Evolutionary conservation across 2,797 vertebrate genomes (phyloP), one percentile per base, ranked within the genome.

Genomic region (Florisuga fusca): DNA sequence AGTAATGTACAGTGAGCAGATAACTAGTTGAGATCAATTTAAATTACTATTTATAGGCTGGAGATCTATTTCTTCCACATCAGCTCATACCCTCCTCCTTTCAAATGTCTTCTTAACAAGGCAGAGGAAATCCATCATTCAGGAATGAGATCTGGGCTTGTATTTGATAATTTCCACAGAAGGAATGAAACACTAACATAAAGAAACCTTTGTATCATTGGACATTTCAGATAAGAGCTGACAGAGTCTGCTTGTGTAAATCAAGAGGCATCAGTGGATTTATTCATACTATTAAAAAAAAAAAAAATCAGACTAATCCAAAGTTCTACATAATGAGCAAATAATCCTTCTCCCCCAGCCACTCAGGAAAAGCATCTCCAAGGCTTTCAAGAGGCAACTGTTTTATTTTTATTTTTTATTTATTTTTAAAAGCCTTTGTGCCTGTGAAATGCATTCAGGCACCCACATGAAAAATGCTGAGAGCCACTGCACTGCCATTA

Each of bases 21-120:
- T 36, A 91, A 64, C 23, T 33, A 57, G 29, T 20, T 48, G 5
- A 82, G 67, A 78, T 63, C 75, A 89, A 61, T 2, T 79, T 50
- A 87, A 94, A 78, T 82, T 75, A 75, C 36, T 96, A 57, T 84
- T 93, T 89, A 78, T 57, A 87, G 33, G 19, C 21, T 68, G 10
- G 33, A 81, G 46, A 61, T 78, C 54, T 45, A 57, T 27, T 77
- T 75, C 69, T 86, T 89, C 43, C 41, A 84, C 81, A 84, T 63
- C 27, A 75, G 25, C 27, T 75, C 71, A 91, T 89, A 68, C 29
- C 12, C 81, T 74, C 19, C 58, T 71, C n/a, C 46, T 91, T 88
- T 77, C 74, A 66, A 76, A 81, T 26, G 3, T 18, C 33, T 84
- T 91, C 80, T 79, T 77, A 66, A 85, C 80, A 93, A 91, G 74